These are phyloP conservation scores for Rattus rattus DNA, from an alignment of 2,113 vertebrate genomes.

Conservation along the genomic window DNA sequence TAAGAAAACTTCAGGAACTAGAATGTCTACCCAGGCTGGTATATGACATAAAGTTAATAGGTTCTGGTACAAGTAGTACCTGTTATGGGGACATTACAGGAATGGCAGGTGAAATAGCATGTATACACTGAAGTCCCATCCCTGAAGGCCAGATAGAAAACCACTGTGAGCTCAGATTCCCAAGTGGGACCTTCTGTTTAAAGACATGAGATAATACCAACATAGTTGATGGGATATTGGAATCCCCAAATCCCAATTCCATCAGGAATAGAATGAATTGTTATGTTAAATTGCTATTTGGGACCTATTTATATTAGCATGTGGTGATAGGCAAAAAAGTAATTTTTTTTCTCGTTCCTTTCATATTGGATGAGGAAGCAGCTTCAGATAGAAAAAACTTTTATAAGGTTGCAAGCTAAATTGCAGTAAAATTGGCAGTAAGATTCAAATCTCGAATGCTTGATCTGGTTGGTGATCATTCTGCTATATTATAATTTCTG, in stretches of 20 bases:
- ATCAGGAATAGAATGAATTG: not conserved
- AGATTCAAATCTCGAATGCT: not conserved
- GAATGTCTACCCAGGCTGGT: not conserved
- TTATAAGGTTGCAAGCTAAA: not conserved
- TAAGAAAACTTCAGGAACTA: not conserved
- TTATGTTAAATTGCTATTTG: not conserved
- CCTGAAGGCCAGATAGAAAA: not conserved
- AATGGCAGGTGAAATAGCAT: not conserved
- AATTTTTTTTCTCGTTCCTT: not conserved
- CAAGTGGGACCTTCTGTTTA: not conserved
- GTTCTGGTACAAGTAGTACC: not conserved
- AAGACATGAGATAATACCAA: not conserved
- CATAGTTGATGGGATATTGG: not conserved
- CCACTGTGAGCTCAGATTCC: not conserved
- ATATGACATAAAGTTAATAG: not conserved
- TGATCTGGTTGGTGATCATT: not conserved
- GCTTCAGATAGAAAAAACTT: not conserved
- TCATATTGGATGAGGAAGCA: slow-evolving; percentile 18
- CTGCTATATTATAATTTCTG: not conserved
- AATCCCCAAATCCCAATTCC: not conserved
- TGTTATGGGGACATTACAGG: not conserved
- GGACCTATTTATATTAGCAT: not conserved
- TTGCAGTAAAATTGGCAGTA: not conserved
- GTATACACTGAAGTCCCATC: not conserved
- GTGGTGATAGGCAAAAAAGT: not conserved